Evolutionary conservation across 2,888 invertebrate genomes (phyloP).

Genomic region (Epirrita christyi): DNA sequence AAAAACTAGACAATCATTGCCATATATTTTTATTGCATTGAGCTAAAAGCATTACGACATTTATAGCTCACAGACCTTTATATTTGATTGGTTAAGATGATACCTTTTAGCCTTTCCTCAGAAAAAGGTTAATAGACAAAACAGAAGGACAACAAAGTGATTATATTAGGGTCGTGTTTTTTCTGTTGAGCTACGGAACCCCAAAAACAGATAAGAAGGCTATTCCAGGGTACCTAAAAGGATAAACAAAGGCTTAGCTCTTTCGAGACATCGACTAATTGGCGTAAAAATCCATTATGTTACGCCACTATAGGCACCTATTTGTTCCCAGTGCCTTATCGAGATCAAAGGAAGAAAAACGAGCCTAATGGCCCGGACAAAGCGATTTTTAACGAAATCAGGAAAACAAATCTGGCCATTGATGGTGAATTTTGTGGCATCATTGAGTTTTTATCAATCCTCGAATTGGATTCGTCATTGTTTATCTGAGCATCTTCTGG

Average conservation of each 20-base stretch:
- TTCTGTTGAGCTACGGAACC: too few relatives aligned
- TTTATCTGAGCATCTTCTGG: slow-evolving; percentile 6
- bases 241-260: slow-evolving; percentile 22
- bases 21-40: too few relatives aligned
- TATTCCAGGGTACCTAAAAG: not conserved
- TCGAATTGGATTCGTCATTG: slow-evolving; percentile 6
- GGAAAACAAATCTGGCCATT: slow-evolving; percentile 27
- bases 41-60: too few relatives aligned
- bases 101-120: too few relatives aligned
- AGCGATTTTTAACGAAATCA: slow-evolving; percentile 37
- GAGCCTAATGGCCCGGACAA: slow-evolving; percentile 41
- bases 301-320: slow-evolving; percentile 28
- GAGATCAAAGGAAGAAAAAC: slow-evolving; percentile 38
- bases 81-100: too few relatives aligned
- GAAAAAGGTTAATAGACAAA: too few relatives aligned
- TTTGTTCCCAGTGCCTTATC: slow-evolving; percentile 31
- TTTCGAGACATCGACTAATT: slow-evolving; percentile 36
- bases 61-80: too few relatives aligned
- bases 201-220: not conserved
- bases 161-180: too few relatives aligned
- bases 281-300: slow-evolving; percentile 43
- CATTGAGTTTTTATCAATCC: slow-evolving; percentile 17
- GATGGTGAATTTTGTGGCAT: slow-evolving; percentile 27
- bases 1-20: too few relatives aligned
- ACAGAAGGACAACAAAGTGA: too few relatives aligned